Evolutionary conservation across 2,888 invertebrate species (phyloP), one percentile per base, ranked within the genome.

Genomic region (Entomobrya multifasciata): DNA sequence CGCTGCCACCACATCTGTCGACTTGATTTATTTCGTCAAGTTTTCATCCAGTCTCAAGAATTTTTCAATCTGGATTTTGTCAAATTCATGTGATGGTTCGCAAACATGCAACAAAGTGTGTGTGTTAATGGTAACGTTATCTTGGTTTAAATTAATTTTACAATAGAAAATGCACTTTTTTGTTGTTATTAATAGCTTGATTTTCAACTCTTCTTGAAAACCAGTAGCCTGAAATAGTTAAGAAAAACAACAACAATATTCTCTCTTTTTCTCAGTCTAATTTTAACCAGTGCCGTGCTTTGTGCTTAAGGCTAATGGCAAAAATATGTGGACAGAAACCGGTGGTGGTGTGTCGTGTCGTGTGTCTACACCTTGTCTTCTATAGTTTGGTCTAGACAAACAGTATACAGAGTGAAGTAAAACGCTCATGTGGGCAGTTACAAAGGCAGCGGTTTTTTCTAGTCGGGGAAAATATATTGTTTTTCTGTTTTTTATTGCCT

Each of bases 21-120:
- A 70, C 30, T 78, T 87, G 84, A 87, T 84, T 87, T 87, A 84
- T 84, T 80, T 84, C 44, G 70, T 81, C 80, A 80, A 84, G 49
- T 77, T 84, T 77, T 87, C 87, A 76, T 77, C 77, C 80, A 80
- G 57, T 25, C 76, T 74, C 79, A 84, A 80, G 67, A 79, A 87
- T 87, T 83, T 87, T 87, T 80, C 74, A 87, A 87, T 87, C 87
- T 87, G 87, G 67, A 84, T 65, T 84, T 70, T 84, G 84, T 87
- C 87, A 82, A 72, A 72, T 13, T 79, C 10, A 25, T 74, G n/a
- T n/a, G 70, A 47, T 30, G 76, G 55, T 20, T 44, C 10, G 20
- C 10, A 22, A 72, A 25, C 72, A 72, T 65, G 65, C 65, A 47
- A 47, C 47, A 47, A 30, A 62, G 13, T 57, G 8, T 2, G 25